Percentiles rank a stretch among this genome's conserved stretches.
phyloP scores from a whole-genome alignment of 2,113 vertebrate species.

The Aptenodytes forsteri region DNA sequence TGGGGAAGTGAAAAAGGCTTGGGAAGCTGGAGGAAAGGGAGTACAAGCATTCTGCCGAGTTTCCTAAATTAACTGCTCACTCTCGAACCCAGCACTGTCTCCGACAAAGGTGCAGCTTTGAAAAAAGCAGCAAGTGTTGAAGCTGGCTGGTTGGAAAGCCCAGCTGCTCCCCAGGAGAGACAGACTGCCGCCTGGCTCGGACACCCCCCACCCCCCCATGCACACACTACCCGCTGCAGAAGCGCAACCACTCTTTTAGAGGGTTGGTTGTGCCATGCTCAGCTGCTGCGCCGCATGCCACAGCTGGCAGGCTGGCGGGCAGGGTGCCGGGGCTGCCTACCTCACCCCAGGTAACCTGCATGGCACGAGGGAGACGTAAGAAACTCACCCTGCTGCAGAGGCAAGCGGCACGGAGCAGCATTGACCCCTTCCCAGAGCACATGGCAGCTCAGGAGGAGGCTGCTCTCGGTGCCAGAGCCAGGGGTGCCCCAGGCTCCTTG shows the following conservation, averaged over 20 bases:
- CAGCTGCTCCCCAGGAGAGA: not conserved
- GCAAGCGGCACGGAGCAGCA: rapidly evolving
- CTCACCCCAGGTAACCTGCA: not conserved
- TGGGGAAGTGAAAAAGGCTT: not conserved
- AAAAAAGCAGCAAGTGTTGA: not conserved
- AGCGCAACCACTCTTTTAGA: too few species aligned
- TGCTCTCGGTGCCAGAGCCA: not conserved
- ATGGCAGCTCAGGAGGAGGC: not conserved
- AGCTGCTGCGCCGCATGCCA: not conserved
- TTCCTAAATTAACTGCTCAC: not conserved
- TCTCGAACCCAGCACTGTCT: not conserved
- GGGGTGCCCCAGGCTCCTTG: not conserved
- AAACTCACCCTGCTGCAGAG: rapidly evolving
- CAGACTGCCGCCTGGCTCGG: rapidly evolving
- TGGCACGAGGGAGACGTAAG: rapidly evolving
- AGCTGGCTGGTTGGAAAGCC: not conserved
- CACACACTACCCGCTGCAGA: not conserved
- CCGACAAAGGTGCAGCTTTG: not conserved
- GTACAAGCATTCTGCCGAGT: rapidly evolving
- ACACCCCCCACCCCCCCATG: not conserved
- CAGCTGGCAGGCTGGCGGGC: not conserved
- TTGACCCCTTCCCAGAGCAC: not conserved
- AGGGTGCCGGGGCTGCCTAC: not conserved
- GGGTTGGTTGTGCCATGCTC: rapidly evolving
- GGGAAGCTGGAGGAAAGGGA: not conserved